These are phyloP conservation scores for Nerophis lumbriciformis DNA, from an alignment of 2,113 vertebrate species.

Conservation along the genomic window DNA sequence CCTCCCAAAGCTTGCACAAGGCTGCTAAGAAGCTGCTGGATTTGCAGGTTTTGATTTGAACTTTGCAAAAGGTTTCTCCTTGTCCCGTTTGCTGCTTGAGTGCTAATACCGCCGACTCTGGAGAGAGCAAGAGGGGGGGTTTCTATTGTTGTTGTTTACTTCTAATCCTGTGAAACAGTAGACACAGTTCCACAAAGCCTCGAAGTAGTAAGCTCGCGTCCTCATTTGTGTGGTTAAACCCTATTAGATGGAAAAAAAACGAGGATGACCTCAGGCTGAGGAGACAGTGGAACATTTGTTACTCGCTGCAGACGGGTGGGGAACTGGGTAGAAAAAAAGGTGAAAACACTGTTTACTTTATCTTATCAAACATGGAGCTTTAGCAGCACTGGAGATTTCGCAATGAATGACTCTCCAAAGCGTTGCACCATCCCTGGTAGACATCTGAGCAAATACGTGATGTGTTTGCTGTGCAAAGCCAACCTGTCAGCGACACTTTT, in stretches of 20 bases:
- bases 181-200: constrained; percentile 53
- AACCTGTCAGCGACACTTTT: too few species aligned
- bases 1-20: constrained; percentile 49
- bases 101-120: neutral
- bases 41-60: constrained; percentile 58
- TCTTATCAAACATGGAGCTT: neutral
- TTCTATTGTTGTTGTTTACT: constrained; percentile 55
- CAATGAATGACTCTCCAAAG: neutral
- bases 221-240: constrained; percentile 33
- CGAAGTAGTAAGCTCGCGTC: constrained; percentile 43
- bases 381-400: neutral
- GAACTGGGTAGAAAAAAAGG: neutral
- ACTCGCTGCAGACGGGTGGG: neutral
- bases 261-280: constrained; percentile 6
- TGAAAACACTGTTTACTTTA: constrained; percentile 1
- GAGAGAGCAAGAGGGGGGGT: constrained; percentile 17
- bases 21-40: constrained; percentile 54
- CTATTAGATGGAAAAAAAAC: neutral
- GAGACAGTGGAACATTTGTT: constrained; percentile 10
- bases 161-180: constrained; percentile 49
- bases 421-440: neutral
- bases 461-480: too few species aligned
- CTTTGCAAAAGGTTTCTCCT: constrained; percentile 26
- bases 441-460: constrained; percentile 3
- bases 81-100: neutral